phyloP scores from a whole-genome alignment of 2,113 vertebrate genomes.

The Zootoca vivipara region DNA sequence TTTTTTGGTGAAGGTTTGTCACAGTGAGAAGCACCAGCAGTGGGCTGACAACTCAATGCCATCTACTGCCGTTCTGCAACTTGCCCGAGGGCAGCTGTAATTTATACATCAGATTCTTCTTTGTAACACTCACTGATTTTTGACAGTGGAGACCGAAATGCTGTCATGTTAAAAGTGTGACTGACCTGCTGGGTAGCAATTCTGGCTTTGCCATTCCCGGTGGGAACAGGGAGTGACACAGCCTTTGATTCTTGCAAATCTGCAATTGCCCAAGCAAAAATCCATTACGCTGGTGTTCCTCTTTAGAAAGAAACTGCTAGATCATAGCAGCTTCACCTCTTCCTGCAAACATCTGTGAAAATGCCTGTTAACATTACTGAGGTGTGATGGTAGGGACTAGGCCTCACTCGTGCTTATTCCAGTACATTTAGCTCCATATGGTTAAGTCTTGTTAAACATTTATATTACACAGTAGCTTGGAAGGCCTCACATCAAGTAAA shows the following conservation, averaged over 20 bases:
- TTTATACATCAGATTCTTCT: background rate
- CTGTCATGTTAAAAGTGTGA: background rate
- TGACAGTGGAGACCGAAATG: constrained; percentile 3
- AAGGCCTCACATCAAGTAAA: background rate
- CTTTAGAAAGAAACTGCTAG: fast-evolving
- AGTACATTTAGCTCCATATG: constrained; percentile 4
- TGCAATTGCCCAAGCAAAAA: fast-evolving
- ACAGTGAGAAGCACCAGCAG: fast-evolving
- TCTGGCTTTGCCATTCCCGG: background rate
- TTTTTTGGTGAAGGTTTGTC: background rate
- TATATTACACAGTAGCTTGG: background rate
- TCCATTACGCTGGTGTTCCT: fast-evolving
- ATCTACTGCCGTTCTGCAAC: background rate
- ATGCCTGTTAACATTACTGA: background rate
- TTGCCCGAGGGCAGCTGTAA: background rate
- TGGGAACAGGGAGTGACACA: background rate
- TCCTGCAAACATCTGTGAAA: background rate
- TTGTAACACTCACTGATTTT: background rate
- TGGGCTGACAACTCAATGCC: background rate
- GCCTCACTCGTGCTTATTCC: background rate
- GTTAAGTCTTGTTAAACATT: constrained; percentile 18
- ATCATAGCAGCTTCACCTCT: background rate
- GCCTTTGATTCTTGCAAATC: background rate
- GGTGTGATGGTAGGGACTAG: background rate
- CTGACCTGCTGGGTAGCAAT: background rate